Evolutionary conservation across 2,888 invertebrate genomes (phyloP).

Genomic region (Dryobota labecula): DNA sequence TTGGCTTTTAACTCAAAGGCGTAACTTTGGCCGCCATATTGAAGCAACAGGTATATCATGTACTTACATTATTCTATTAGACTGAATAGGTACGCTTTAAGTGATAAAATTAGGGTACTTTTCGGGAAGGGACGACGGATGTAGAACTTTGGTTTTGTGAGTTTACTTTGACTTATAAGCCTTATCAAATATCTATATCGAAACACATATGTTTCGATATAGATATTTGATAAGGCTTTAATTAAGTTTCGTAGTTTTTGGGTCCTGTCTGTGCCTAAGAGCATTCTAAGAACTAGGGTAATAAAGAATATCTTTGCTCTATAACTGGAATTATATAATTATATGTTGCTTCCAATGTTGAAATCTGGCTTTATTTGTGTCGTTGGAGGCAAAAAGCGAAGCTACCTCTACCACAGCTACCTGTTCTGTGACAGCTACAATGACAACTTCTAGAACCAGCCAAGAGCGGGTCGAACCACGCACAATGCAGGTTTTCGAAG

Average conservation of each 20-base stretch:
- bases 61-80: conserved; percentile 63
- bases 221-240: conserved; percentile 25
- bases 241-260: conserved; percentile 6
- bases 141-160: conserved; percentile 10
- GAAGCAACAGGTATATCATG: conserved; percentile 69
- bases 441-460: too few relatives aligned
- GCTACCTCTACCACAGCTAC: too few relatives aligned
- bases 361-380: neutral
- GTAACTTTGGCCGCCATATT: conserved; percentile 66
- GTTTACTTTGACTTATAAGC: conserved; percentile 3
- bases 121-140: conserved; percentile 15
- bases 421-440: neutral
- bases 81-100: conserved; percentile 53
- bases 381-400: neutral
- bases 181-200: too few relatives aligned
- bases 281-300: neutral
- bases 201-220: conserved; percentile 14
- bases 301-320: neutral
- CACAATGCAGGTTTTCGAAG: too few relatives aligned
- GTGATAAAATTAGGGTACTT: conserved; percentile 43
- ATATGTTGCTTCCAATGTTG: neutral
- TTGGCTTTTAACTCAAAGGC: conserved; percentile 73
- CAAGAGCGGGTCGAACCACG: too few relatives aligned
- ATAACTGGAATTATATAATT: neutral
- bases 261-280: neutral